These are phyloP conservation scores for Dysidea cf. avara DNA, from an alignment of 37 sponge, comb jelly and placozoan species.

Conservation along the genomic window DNA sequence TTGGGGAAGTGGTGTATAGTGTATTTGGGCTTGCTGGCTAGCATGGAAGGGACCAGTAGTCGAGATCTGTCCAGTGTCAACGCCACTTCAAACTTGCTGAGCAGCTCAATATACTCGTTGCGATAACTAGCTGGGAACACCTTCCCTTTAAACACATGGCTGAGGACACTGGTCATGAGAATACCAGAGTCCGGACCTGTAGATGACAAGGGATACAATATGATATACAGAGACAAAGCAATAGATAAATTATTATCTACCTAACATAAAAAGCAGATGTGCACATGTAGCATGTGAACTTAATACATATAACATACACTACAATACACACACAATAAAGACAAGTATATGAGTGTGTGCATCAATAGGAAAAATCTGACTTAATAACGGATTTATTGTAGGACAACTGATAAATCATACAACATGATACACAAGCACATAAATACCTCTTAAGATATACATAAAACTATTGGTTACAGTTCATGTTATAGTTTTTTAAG, in stretches of 20 bases:
- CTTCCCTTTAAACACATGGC: slow-evolving; percentile 83
- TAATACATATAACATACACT: too few species aligned
- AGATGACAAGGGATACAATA: neutral
- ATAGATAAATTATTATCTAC: neutral
- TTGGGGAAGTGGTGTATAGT: slow-evolving; percentile 63
- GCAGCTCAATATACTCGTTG: slow-evolving; percentile 83
- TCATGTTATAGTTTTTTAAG: neutral
- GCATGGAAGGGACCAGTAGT: slow-evolving; percentile 86
- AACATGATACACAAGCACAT: too few species aligned
- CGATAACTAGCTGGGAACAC: slow-evolving; percentile 66
- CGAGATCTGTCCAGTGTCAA: slow-evolving; percentile 56
- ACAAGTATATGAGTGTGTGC: too few species aligned
- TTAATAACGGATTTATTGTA: too few species aligned
- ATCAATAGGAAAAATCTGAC: too few species aligned
- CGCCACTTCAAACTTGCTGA: slow-evolving; percentile 90
- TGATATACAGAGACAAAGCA: too few species aligned
- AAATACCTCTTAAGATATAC: too few species aligned
- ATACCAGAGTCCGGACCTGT: slow-evolving; percentile 83
- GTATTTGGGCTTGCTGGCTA: slow-evolving; percentile 55
- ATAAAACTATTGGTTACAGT: too few species aligned
- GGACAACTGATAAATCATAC: too few species aligned
- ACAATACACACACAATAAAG: too few species aligned
- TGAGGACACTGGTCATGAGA: slow-evolving; percentile 58
- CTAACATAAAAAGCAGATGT: too few species aligned
- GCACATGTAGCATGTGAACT: too few species aligned